Conservation (phyloP, 64 coral and sea anemone genomes). For the Actinia equina region DNA sequence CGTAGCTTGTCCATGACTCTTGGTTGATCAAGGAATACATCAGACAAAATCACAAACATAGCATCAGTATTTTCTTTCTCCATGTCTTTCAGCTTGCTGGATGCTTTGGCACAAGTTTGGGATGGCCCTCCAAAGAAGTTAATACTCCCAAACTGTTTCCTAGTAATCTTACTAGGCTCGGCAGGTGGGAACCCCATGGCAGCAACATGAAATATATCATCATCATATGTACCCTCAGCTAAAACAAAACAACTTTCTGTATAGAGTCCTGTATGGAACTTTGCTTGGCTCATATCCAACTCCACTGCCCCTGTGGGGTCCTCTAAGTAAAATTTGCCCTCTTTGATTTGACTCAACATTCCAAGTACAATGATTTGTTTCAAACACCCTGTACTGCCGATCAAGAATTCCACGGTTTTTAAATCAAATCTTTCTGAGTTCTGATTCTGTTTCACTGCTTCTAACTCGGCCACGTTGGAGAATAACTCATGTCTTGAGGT, state of each 20-base stretch:
- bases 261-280: conserved; percentile 87
- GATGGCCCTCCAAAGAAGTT: conserved; percentile 93
- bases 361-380: conserved; percentile 82
- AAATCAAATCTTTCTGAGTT: conserved; percentile 81
- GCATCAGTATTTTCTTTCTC: conserved; percentile 92
- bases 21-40: conserved; percentile 88
- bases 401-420: conserved; percentile 81
- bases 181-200: conserved; percentile 92
- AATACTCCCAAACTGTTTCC: conserved; percentile 81
- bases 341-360: conserved; percentile 91
- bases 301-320: conserved; percentile 86
- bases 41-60: conserved; percentile 98
- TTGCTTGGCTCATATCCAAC: conserved; percentile 55
- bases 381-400: conserved; percentile 80
- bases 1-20: conserved; percentile 88
- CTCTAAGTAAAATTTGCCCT: conserved; percentile 94
- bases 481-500: conserved; percentile 86
- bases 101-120: conserved; percentile 61
- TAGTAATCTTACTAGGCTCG: conserved; percentile 87
- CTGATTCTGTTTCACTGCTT: conserved; percentile 52
- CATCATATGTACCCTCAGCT: conserved; percentile 92
- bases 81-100: conserved; percentile 71
- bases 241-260: conserved; percentile 98
- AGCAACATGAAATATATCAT: conserved; percentile 80
- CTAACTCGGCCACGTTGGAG: conserved; percentile 64